Conservation (phyloP, 2,113 vertebrate genomes). For the Platycercus adscitus region DNA sequence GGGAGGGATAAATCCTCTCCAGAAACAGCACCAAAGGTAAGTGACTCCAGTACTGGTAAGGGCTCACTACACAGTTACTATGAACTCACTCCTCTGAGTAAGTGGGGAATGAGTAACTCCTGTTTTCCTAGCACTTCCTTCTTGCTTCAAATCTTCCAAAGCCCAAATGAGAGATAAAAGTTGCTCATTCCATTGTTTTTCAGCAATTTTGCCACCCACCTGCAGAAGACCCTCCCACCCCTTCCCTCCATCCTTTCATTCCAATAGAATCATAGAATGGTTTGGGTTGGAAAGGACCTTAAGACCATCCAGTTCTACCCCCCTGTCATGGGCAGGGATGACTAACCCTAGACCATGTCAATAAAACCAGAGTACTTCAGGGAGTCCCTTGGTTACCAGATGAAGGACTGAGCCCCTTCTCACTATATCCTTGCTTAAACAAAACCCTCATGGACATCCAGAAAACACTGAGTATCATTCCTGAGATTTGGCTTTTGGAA, state of each 20-base stretch:
- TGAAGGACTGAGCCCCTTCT: not conserved
- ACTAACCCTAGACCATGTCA: too few species aligned
- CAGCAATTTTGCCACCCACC: not conserved
- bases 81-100: not conserved
- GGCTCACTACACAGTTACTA: not conserved
- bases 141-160: not conserved
- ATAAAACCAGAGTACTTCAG: not conserved
- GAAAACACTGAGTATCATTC: not conserved
- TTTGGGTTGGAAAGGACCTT: too few species aligned
- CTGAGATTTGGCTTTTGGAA: not conserved
- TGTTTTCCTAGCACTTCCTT: not conserved
- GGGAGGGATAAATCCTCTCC: not conserved
- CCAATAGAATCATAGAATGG: too few species aligned
- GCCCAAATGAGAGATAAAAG: not conserved
- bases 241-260: not conserved
- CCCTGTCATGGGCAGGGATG: too few species aligned
- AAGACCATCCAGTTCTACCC: too few species aligned
- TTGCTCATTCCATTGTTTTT: not conserved
- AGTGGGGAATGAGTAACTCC: not conserved
- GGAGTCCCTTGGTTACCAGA: not conserved
- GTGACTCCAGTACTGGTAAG: not conserved
- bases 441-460: not conserved
- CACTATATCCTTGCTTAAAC: not conserved
- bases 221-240: not conserved
- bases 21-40: not conserved